Evolutionary conservation across 2,888 invertebrate genomes (phyloP), one percentile per base, ranked within the genome.

Genomic region (Schrankia costaestrigalis): DNA sequence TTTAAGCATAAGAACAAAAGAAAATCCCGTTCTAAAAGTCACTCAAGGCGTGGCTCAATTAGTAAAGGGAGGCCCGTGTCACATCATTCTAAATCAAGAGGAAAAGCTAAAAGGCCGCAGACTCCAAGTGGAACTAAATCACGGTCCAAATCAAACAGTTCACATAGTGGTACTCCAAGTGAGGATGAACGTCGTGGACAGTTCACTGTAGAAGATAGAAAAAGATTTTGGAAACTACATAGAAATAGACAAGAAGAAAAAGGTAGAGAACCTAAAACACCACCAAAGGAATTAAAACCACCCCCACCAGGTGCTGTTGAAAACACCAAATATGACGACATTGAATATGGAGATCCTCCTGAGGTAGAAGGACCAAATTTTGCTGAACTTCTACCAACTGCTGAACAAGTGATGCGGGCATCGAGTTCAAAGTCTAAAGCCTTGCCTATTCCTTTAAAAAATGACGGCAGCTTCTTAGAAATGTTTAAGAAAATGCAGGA

Each of bases 401-500:
- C 69, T 2, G 72, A 73, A 11, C 81, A 81, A 47, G 65, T 76
- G 0, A 37, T 67, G 38, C 65, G 63, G 21, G 59, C 69, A 2
- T 75, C 80, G 1, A 58, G 74, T 3, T 82, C 90, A 32, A 90
- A 86, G 34, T 77, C 87, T 2, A 90, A 90, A 8, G 68, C 87
- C 13, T 81, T 89, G 18, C 81, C 89, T 25, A 92, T 94, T 63
- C 91, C 92, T 0, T 95, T 95, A 63, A 95, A 94, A 67, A 97
- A 97, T 73, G 97, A 97, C 70, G 97, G 97, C 2, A 95, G 95
- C 46, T 97, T 97, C 68, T 86, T 97, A 63, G 96, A 96, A 74
- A 93, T 96, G 91, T 97, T 97, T 63, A 96, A 96, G 77, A 95
- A 94, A 72, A 93, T 96, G 94, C 94, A 95, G 63, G 93, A 93